phyloP scores from a whole-genome alignment of 1,140 invertebrate species.

The Zaprionus ornatus region DNA sequence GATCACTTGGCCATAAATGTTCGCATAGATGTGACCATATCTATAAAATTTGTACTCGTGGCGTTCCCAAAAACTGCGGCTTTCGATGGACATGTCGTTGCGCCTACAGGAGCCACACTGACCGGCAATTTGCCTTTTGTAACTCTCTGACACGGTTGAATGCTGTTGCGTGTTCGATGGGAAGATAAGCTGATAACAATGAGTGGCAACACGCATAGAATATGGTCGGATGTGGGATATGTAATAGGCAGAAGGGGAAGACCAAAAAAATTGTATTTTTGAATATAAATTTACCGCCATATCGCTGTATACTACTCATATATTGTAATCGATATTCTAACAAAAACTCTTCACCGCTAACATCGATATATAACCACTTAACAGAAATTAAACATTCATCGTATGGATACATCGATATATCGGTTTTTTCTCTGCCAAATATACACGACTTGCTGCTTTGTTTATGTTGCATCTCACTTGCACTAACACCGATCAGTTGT shows the following conservation, averaged over 20 bases:
- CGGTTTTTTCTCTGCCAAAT: neutral
- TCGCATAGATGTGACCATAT: slow-evolving; percentile 74
- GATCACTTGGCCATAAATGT: slow-evolving; percentile 68
- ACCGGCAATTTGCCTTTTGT: neutral
- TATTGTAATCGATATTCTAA: neutral
- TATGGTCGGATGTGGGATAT: neutral
- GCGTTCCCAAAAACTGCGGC: slow-evolving; percentile 69
- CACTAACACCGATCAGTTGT: slow-evolving; percentile 25
- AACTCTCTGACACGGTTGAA: neutral
- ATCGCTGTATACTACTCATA: neutral
- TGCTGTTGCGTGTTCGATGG: neutral
- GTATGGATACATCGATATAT: slow-evolving; percentile 20
- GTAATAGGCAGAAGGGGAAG: neutral
- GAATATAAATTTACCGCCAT: neutral
- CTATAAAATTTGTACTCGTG: slow-evolving; percentile 69
- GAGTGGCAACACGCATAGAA: neutral
- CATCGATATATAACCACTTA: neutral
- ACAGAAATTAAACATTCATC: neutral
- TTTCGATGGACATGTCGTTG: slow-evolving; percentile 31
- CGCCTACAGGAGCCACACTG: neutral
- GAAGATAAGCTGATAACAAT: neutral
- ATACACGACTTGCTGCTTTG: slow-evolving; percentile 26
- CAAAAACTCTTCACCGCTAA: neutral
- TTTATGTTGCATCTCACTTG: slow-evolving; percentile 50
- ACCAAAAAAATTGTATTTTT: neutral